phyloP scores from a whole-genome alignment of 2,888 invertebrate genomes.

The Nudaria mundana region DNA sequence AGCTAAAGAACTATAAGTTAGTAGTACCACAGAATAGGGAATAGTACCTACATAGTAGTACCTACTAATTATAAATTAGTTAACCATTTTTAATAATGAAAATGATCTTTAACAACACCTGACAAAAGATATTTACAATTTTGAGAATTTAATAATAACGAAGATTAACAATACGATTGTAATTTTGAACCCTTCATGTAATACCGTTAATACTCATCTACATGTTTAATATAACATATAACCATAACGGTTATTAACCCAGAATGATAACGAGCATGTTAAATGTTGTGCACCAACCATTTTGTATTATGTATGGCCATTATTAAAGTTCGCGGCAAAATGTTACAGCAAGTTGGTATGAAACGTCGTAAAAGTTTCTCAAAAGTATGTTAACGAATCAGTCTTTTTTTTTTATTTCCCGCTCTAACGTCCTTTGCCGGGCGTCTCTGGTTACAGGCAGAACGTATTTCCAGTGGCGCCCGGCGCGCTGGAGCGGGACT shows the following conservation, averaged over 20 bases:
- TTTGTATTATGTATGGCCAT: slow-evolving; percentile 41
- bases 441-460: too few species aligned
- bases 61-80: too few species aligned
- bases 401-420: slow-evolving; percentile 14
- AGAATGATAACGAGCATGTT: slow-evolving; percentile 48
- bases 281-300: slow-evolving; percentile 41
- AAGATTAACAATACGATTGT: not conserved
- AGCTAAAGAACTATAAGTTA: too few species aligned
- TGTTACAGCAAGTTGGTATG: too few species aligned
- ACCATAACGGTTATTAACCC: slow-evolving; percentile 45
- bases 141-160: not conserved
- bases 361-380: too few species aligned
- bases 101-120: not conserved
- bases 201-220: not conserved
- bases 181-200: slow-evolving; percentile 17
- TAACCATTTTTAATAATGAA: too few species aligned
- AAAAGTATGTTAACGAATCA: too few species aligned
- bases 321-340: slow-evolving; percentile 33
- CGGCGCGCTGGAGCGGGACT: too few species aligned
- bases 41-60: too few species aligned
- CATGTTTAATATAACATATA: slow-evolving; percentile 33
- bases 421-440: too few species aligned
- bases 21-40: too few species aligned
- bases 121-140: not conserved
- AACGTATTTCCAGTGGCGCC: too few species aligned